Base-by-base conservation (phyloP, 2,797 vertebrate species). In the Artibeus lituratus region DNA sequence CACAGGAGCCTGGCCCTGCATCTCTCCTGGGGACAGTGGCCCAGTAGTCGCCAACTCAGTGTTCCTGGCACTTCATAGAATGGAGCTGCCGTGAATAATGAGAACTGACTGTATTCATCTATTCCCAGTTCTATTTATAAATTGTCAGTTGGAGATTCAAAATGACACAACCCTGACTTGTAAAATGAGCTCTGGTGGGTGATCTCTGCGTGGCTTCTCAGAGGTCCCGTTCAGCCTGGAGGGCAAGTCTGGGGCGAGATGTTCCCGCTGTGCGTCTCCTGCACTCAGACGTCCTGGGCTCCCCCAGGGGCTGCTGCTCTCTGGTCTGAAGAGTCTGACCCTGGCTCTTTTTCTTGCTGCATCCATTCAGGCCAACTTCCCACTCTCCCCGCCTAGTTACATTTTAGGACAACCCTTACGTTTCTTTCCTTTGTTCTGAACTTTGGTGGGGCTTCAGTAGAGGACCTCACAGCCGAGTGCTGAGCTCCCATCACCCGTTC, bases 1-100 rank as follows among this genome's bases (percentile, higher is more conserved):
- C 49, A 1, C 37, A 7, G 37, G 51, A 44, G 22, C 12, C 37
- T 6, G 22, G 21, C 3, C 37, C 21, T 0, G 0, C 24, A 7
- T 11, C 22, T 59, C 29, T 39, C 10, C 0, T 10, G 2, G 53
- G 85, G 59, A 39, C 70, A 7, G 0, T 47, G 70, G 21, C 29
- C 35, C 29, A 2, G 53, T 44, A 2, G n/a, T 18, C 3, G 2
- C 2, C 8, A 16, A 21, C 29, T 62, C 55, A 19, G 72, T 8
- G 22, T 88, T 35, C 3, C 0, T 18, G 72, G 55, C 12, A 21
- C n/a, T 1, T 37, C 16, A 9, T 7, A 10, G 72, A 29, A 2
- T 9, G 32, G 18, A 22, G 44, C 10, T 12, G 2, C 53, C 1
- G 4, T 0, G 15, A 21, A 14, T 62, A 21, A 29, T 3, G 10